A percentile compares a stretch with the other conserved stretches of the same genome.
Evolutionary conservation across 2,113 vertebrate species (phyloP).

Genomic region (Eulemur rufifrons): DNA sequence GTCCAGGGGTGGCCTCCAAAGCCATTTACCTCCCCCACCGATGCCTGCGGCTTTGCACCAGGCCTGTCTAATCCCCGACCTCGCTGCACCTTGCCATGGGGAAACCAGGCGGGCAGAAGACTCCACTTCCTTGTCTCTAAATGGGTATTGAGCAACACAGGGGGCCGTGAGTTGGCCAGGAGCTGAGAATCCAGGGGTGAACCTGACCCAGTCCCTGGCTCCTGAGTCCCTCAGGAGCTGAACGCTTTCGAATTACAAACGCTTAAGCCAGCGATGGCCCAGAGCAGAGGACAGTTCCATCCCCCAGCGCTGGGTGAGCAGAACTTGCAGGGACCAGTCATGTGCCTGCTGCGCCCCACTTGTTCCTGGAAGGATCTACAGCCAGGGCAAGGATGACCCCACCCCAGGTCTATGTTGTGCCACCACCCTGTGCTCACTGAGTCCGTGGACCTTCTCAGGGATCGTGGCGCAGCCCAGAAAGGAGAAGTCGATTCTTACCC

Average conservation of each 20-base stretch:
- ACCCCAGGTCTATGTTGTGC: not conserved
- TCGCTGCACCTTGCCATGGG: no score
- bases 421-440: not conserved
- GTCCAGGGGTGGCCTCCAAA: no score
- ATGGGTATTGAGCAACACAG: not conserved
- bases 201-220: not conserved
- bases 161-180: not conserved
- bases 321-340: accelerated
- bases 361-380: not conserved
- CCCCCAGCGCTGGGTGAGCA: not conserved
- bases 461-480: not conserved
- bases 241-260: not conserved
- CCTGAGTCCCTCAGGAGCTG: not conserved
- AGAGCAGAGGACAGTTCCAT: not conserved
- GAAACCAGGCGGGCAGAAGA: not conserved
- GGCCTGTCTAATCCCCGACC: not conserved
- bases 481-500: not conserved
- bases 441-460: accelerated
- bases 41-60: accelerated
- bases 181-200: not conserved
- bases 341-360: accelerated
- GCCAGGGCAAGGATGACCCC: not conserved
- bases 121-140: no score
- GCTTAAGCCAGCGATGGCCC: not conserved
- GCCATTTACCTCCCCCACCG: no score